These are phyloP conservation scores for Calyptommatus sinebrachiatus DNA, from an alignment of 2,113 vertebrate genomes.

Conservation along the genomic window DNA sequence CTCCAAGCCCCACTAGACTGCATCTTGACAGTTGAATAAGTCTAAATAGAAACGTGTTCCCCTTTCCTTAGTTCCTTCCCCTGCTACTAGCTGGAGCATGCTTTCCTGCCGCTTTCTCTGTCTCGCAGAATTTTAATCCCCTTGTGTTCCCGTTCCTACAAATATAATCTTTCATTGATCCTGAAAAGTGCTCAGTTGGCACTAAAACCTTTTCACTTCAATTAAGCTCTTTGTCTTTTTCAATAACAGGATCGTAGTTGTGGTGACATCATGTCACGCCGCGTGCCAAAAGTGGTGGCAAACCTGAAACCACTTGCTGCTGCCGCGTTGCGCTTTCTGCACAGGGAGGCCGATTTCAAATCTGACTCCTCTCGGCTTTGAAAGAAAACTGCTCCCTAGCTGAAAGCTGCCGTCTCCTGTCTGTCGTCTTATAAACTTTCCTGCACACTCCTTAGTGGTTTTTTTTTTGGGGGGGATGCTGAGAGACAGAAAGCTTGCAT, in stretches of 20 bases:
- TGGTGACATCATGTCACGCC: conserved; percentile 4
- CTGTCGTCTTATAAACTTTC: conserved; percentile 38
- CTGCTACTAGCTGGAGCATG: not conserved
- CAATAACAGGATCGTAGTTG: not conserved
- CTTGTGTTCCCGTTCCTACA: not conserved
- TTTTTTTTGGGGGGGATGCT: conserved; percentile 16
- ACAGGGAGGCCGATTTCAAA: conserved; percentile 18
- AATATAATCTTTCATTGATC: conserved; percentile 1
- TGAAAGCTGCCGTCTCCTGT: conserved; percentile 38
- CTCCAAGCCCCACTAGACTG: not conserved
- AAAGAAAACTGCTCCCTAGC: conserved; percentile 29
- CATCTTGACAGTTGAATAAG: not conserved
- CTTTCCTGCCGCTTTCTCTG: not conserved
- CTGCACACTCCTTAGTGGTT: conserved; percentile 16
- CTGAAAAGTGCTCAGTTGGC: conserved; percentile 3
- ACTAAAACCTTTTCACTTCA: not conserved
- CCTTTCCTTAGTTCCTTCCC: not conserved
- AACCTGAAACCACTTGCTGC: not conserved
- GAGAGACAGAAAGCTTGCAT: not conserved
- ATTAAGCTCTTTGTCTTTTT: conserved; percentile 38
- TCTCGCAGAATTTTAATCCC: not conserved
- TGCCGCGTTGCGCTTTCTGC: conserved; percentile 6
- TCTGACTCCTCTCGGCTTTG: conserved; percentile 29
- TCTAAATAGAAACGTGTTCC: not conserved
- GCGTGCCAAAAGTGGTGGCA: conserved; percentile 20